Percentiles rank a stretch among this genome's conserved stretches.
phyloP scores from a whole-genome alignment of 2,888 invertebrate species.

The Drosophila leonis region DNA sequence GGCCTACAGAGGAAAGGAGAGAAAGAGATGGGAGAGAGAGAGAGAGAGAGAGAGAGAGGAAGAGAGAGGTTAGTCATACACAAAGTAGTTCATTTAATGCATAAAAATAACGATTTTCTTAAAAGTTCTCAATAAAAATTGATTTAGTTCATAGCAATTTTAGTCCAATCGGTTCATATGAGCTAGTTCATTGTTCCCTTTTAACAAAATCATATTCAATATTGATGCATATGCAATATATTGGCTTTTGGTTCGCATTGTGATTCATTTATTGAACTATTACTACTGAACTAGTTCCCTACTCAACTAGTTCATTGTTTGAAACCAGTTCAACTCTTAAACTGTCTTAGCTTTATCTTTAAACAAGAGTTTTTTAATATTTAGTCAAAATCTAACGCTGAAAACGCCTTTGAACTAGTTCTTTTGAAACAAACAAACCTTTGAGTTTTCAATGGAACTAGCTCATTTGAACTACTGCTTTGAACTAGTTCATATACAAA shows the following conservation, averaged over 20 bases:
- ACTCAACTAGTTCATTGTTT: background rate
- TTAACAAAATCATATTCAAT: background rate
- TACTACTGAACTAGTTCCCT: no score
- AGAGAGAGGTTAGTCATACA: background rate
- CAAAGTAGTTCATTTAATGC: background rate
- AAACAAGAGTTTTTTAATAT: no score
- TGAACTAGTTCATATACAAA: background rate
- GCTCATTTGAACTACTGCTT: background rate
- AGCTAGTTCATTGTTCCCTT: background rate
- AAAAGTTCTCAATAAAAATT: background rate
- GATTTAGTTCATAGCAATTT: background rate
- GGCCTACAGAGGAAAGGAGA: constrained; percentile 67
- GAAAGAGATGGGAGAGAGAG: background rate
- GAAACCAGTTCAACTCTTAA: background rate
- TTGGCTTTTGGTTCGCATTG: background rate
- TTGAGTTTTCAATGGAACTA: no score
- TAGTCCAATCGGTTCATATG: background rate
- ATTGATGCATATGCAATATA: no score
- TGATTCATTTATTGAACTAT: background rate
- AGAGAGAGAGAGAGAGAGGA: background rate
- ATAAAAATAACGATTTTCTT: no score
- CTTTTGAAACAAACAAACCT: no score
- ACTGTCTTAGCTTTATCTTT: background rate
- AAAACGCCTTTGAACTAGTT: background rate
- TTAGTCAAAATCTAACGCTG: no score